Percentiles rank a stretch among this genome's conserved stretches.
phyloP scores from a whole-genome alignment of 1,140 invertebrate genomes.

The Lerema accius region DNA sequence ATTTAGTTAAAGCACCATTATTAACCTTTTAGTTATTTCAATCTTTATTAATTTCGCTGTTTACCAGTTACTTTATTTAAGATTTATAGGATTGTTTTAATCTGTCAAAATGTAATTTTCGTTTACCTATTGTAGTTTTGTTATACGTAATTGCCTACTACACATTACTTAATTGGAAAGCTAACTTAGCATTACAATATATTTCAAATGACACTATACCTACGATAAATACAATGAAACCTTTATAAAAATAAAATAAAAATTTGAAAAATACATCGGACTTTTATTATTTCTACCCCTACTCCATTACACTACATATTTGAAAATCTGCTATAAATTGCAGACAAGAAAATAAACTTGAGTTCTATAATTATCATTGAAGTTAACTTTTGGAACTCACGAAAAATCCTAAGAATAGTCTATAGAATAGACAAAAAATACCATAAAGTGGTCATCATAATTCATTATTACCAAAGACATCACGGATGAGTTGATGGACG shows the following conservation, averaged over 20 bases:
- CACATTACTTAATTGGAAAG: conserved; percentile 77
- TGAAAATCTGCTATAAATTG: no score
- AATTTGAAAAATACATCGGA: conserved; percentile 60
- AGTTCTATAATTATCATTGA: no score
- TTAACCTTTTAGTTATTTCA: conserved; percentile 65
- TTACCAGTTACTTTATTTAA: conserved; percentile 41
- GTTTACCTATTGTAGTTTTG: conserved; percentile 60
- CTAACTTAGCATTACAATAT: conserved; percentile 72
- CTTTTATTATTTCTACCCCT: background rate
- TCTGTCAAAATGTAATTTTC: conserved; percentile 47
- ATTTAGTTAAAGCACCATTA: conserved; percentile 75
- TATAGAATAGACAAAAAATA: no score
- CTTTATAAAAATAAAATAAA: conserved; percentile 78
- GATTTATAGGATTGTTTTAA: conserved; percentile 48
- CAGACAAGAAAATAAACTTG: no score
- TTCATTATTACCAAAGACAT: no score
- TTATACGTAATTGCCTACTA: conserved; percentile 79
- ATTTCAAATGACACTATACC: conserved; percentile 79
- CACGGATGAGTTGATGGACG: no score
- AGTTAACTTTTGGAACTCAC: no score
- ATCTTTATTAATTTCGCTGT: conserved; percentile 56
- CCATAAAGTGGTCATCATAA: no score
- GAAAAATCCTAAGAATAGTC: no score
- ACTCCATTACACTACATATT: conserved; percentile 1
- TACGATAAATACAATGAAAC: conserved; percentile 79